These are phyloP conservation scores for Pogonus chalceus DNA, from an alignment of 1,140 invertebrate species.

Conservation along the genomic window DNA sequence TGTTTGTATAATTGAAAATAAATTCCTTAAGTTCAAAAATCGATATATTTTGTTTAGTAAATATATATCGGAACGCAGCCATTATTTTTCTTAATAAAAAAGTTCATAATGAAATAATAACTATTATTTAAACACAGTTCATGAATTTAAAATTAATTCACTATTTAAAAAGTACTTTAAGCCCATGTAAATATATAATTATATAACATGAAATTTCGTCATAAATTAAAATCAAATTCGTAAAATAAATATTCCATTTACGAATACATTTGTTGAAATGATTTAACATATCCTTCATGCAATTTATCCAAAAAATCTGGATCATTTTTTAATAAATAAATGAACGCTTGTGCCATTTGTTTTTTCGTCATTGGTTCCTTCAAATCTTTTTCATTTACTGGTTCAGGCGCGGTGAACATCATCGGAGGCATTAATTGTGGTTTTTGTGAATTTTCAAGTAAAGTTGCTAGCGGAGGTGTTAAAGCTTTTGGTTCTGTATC, in stretches of 20 bases:
- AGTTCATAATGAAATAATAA: no score
- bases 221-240: background rate
- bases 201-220: conserved; percentile 13
- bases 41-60: no score
- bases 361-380: conserved; percentile 66
- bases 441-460: conserved; percentile 44
- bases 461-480: conserved; percentile 37
- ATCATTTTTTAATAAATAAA: conserved; percentile 79
- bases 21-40: no score
- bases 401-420: conserved; percentile 57
- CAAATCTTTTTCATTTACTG: background rate
- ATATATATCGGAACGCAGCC: no score
- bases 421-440: conserved; percentile 70
- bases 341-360: conserved; percentile 78
- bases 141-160: no score
- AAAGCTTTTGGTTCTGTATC: conserved; percentile 32
- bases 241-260: conserved; percentile 22
- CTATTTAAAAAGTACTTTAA: no score
- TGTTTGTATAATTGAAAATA: no score
- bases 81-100: no score
- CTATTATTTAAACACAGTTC: no score
- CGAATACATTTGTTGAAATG: conserved; percentile 62
- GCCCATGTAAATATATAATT: no score
- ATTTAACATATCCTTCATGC: conserved; percentile 83
- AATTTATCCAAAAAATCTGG: conserved; percentile 75